Percentiles rank a stretch among this genome's conserved stretches.
Conservation (phyloP, 2,888 invertebrate species). For the Byasa hedistus region DNA sequence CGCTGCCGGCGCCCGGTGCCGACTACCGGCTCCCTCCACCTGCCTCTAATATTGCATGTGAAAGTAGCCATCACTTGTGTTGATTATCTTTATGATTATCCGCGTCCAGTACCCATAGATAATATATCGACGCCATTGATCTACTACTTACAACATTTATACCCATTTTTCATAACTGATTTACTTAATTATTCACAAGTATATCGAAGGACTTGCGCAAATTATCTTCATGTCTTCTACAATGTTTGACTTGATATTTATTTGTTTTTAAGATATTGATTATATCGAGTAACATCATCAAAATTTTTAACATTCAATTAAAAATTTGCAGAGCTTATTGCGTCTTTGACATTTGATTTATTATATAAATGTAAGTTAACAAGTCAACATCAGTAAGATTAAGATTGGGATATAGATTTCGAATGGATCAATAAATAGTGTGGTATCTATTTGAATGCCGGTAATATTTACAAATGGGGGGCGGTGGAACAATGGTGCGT, state of each 20-base stretch:
- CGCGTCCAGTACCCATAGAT: slow-evolving; percentile 11
- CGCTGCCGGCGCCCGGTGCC: slow-evolving; percentile 43
- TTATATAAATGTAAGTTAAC: neutral
- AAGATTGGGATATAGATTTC: slow-evolving; percentile 39
- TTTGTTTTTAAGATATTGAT: too few species aligned
- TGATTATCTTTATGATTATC: slow-evolving; percentile 32
- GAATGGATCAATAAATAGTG: slow-evolving; percentile 31
- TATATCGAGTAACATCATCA: too few species aligned
- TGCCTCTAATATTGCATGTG: slow-evolving; percentile 55
- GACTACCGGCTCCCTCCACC: slow-evolving; percentile 25
- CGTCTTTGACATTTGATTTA: too few species aligned
- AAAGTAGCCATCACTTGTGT: slow-evolving; percentile 53
- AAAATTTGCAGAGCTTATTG: too few species aligned
- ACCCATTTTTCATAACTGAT: neutral
- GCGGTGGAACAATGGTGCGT: slow-evolving; percentile 68
- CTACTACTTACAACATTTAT: neutral
- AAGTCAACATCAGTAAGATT: neutral
- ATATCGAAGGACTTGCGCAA: too few species aligned
- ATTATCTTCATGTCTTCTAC: neutral
- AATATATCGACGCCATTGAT: slow-evolving; percentile 7
- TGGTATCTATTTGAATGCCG: slow-evolving; percentile 55
- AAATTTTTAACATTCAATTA: too few species aligned
- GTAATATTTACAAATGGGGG: slow-evolving; percentile 67
- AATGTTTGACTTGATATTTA: too few species aligned
- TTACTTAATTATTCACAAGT: neutral